Base-by-base conservation (phyloP, 2,888 invertebrate species). In the Dioctria rufipes region DNA sequence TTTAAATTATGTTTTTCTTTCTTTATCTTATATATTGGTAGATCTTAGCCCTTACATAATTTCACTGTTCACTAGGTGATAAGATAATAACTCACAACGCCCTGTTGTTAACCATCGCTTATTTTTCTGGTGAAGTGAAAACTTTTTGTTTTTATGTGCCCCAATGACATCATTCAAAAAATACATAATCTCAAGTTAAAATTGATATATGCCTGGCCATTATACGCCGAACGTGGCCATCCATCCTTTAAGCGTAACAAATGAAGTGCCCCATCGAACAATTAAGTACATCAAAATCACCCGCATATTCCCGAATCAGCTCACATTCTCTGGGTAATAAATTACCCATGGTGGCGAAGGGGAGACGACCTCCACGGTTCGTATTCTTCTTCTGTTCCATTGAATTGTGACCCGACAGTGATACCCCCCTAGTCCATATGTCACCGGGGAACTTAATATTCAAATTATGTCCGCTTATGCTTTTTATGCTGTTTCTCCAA, bases 401-500 rank as follows among this genome's bases (percentile, higher is more conserved):
- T 77, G 77, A 63, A 63, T 63, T 61, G 77, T 63, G 63, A 37
- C 63, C 49, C 77, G 77, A 77, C 77, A 77, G 66, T 79, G 78
- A 58, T 9, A 67, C 13, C 51, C 69, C 67, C 60, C 58, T 5
- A 61, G 60, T 67, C 80, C 83, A 83, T 83, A 82, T 83, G 83
- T 83, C 81, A 83, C 81, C 65, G 60, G 25, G 51, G 75, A 83
- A 83, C 83, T 83, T 83, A 83, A 83, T 83, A 83, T 83, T 83
- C 83, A 83, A 83, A 83, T 83, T 83, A 83, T 83, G 83, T 83
- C 83, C 83, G 83, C 80, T 82, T 82, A 82, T 81, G 77, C 78
- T 82, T 81, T 82, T 82, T 81, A 69, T 81, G 37, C 25, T 51
- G 60, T 54, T 73, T 43, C 58, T 58, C 75, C 37, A 11, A 61